A percentile compares a stretch with the other conserved stretches of the same genome.
Evolutionary conservation across 2,797 vertebrate species (phyloP).

Genomic region (Toxotes lorentzi): DNA sequence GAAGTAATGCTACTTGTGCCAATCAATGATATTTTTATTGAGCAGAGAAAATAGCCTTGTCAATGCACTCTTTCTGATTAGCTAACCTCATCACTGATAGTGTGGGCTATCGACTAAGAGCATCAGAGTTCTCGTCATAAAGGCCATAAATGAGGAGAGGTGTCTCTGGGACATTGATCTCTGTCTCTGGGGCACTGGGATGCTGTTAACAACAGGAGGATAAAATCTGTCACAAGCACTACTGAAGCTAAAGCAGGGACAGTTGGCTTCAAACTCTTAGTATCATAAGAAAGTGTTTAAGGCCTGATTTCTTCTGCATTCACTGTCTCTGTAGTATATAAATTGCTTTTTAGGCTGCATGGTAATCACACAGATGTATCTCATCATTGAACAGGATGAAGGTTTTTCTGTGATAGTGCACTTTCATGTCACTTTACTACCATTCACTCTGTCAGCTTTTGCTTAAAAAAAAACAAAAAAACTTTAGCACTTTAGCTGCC

Average conservation of each 20-base stretch:
- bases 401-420: not conserved
- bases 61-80: constrained; percentile 83
- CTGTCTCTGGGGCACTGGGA: constrained; percentile 26
- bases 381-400: constrained; percentile 1
- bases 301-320: not conserved
- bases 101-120: constrained; percentile 71
- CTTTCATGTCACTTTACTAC: not conserved
- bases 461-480: not conserved
- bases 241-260: not conserved
- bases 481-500: constrained; percentile 1
- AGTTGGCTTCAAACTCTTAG: constrained; percentile 21
- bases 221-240: constrained; percentile 40
- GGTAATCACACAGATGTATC: constrained; percentile 8
- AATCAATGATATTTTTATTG: constrained; percentile 78
- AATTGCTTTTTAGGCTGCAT: not conserved
- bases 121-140: constrained; percentile 56
- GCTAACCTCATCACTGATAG: constrained; percentile 70
- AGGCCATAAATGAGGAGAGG: constrained; percentile 65
- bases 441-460: constrained; percentile 1
- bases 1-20: constrained; percentile 50
- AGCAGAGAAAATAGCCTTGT: constrained; percentile 61
- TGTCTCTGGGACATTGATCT: constrained; percentile 65
- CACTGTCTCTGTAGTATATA: not conserved
- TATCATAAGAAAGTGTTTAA: constrained; percentile 10
- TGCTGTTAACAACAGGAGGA: constrained; percentile 38